A percentile compares a stretch with the other conserved stretches of the same genome.
phyloP scores from a whole-genome alignment of 2,888 invertebrate genomes.

The Gastracanthus pulcherrimus region DNA sequence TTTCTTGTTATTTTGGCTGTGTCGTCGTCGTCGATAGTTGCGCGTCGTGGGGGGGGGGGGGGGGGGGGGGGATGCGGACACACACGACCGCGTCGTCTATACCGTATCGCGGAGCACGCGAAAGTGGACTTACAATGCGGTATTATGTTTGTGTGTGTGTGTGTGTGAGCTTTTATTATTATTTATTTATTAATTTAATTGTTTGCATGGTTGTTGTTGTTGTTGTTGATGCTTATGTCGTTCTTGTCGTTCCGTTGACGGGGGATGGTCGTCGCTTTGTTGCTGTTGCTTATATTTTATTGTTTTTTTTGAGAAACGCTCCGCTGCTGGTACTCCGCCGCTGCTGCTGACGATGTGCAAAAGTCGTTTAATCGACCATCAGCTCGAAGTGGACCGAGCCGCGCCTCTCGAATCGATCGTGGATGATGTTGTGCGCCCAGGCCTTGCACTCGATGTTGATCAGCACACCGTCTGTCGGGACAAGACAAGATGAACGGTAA shows the following conservation, averaged over 20 bases:
- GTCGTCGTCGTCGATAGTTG: too few species aligned
- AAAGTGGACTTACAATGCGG: too few species aligned
- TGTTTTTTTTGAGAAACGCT: conserved; percentile 33
- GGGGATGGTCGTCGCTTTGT: background rate
- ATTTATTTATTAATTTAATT: too few species aligned
- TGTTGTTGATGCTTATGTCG: too few species aligned
- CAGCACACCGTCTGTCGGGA: conserved; percentile 90
- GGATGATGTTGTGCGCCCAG: conserved; percentile 93
- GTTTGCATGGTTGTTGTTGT: background rate
- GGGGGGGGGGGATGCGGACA: background rate
- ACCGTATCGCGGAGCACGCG: too few species aligned
- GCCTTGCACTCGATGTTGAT: conserved; percentile 97
- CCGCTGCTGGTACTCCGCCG: conserved; percentile 6
- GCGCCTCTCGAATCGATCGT: conserved; percentile 92
- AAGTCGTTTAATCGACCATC: conserved; percentile 88
- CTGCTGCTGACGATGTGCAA: conserved; percentile 19
- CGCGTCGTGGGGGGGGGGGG: too few species aligned
- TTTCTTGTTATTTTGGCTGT: too few species aligned
- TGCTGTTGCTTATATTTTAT: background rate
- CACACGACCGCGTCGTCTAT: background rate
- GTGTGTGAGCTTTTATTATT: background rate
- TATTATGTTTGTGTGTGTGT: background rate
- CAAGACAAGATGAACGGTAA: too few species aligned
- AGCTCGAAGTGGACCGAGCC: conserved; percentile 97
- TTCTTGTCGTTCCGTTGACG: background rate